Evolutionary conservation across 2,888 invertebrate species (phyloP), one percentile per base, ranked within the genome.

Genomic region (Plagodis pulveraria): DNA sequence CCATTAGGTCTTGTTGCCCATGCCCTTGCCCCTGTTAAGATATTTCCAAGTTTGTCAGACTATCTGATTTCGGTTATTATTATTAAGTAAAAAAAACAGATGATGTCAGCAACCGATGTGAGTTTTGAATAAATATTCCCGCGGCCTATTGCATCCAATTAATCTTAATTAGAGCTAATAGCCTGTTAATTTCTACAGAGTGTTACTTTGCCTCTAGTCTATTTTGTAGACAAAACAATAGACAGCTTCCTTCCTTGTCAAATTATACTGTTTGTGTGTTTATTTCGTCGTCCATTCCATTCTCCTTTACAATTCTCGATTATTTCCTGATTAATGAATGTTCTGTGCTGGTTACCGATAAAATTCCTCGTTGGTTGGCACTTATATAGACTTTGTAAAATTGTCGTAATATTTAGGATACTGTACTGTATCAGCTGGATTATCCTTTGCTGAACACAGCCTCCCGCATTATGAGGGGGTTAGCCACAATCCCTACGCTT

Each of bases 101-200:
- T 54, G 46, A 59, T 54, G 54, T 54, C 50, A 59, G 46, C 40
- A 38, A 22, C 40, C 54, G 58, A 52, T 59, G 56, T 56, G 8
- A 38, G 51, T 60, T 58, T 54, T 56, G 48, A 54, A 60, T 72
- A 71, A 66, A 67, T 77, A 56, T 54, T 62, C 62, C 59, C 56
- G 57, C 57, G 56, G 48, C 77, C 76, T 74, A 79, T 83, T 83
- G 75, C 69, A 70, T 61, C 65, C 82, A 85, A 85, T 87, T 82
- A 81, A 73, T 81, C 78, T 83, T 82, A 80, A 87, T 87, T 84
- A 84, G 74, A 77, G 76, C 75, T 83, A 86, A 87, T 85, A 78
- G 82, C 72, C 71, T 70, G 73, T 74, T 81, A 78, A 80, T 80
- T 80, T 78, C 66, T 65, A 70, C 63, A 55, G 58, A 58, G 70